A percentile compares a stretch with the other conserved stretches of the same genome.
Evolutionary conservation across 1,140 invertebrate genomes (phyloP).

Genomic region (Drosophila varians): DNA sequence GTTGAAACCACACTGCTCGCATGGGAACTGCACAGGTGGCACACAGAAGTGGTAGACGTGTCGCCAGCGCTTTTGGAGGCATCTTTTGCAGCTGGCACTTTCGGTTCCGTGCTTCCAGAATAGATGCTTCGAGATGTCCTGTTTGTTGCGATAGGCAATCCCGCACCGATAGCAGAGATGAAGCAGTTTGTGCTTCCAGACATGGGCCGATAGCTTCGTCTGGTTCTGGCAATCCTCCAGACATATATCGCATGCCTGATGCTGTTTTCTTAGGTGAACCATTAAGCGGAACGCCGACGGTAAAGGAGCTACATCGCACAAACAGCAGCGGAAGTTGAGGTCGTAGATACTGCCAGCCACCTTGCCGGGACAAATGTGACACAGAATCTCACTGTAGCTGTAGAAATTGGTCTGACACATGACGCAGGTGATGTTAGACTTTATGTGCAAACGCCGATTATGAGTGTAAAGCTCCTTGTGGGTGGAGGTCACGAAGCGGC

Average conservation of each 20-base stretch:
- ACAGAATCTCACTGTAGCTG: conserved; percentile 92
- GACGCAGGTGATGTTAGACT: conserved; percentile 90
- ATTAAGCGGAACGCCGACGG: conserved; percentile 93
- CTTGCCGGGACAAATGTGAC: conserved; percentile 91
- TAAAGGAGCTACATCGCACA: conserved; percentile 89
- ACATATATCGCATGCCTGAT: conserved; percentile 93
- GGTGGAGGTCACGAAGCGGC: conserved; percentile 88
- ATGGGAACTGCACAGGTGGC: conserved; percentile 89
- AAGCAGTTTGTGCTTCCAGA: conserved; percentile 94
- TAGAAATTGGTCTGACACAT: conserved; percentile 94
- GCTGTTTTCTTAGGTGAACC: conserved; percentile 92
- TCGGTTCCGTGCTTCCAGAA: conserved; percentile 96
- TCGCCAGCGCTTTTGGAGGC: conserved; percentile 94
- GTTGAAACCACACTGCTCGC: conserved; percentile 90
- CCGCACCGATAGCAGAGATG: conserved; percentile 93
- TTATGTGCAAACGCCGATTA: conserved; percentile 93
- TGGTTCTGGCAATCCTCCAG: conserved; percentile 91
- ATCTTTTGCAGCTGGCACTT: conserved; percentile 92
- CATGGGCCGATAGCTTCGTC: conserved; percentile 89
- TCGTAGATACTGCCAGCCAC: conserved; percentile 86
- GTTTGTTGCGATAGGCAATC: conserved; percentile 93
- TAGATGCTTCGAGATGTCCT: conserved; percentile 93
- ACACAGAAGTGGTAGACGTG: conserved; percentile 95
- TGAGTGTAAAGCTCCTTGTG: conserved; percentile 93
- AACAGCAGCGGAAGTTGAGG: conserved; percentile 88